A percentile compares a stretch with the other conserved stretches of the same genome.
Conservation (phyloP, 2,113 vertebrate genomes). For the Rhabdornis inornatus region DNA sequence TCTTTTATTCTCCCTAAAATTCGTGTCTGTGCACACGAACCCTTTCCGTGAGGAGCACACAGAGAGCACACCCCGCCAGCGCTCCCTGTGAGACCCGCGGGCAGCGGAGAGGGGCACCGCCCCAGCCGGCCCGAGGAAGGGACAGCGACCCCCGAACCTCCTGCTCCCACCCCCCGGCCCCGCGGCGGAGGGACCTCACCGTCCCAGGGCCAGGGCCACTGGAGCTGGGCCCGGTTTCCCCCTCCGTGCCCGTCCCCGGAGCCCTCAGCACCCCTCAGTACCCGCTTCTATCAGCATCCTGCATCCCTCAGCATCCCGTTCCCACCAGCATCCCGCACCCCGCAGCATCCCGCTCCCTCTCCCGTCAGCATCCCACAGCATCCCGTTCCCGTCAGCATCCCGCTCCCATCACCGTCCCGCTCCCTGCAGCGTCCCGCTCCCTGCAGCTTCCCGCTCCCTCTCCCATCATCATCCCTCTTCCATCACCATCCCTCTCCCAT, state of each 20-base stretch:
- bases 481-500: neutral
- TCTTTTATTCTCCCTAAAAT: neutral
- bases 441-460: neutral
- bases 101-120: neutral
- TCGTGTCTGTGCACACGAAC: accelerated
- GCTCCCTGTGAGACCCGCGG: accelerated
- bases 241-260: neutral
- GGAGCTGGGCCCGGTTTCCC: neutral
- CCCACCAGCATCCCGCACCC: neutral
- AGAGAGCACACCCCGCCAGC: neutral
- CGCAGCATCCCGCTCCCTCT: too few species aligned
- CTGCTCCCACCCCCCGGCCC: neutral
- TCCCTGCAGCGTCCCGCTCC: neutral
- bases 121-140: neutral
- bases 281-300: neutral
- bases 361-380: neutral
- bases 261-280: neutral
- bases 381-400: neutral
- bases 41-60: neutral
- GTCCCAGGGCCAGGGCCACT: neutral
- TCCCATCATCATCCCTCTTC: neutral
- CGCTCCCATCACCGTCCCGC: too few species aligned
- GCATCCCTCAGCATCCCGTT: neutral
- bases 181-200: neutral
- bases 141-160: accelerated